Evolutionary conservation across 1,140 invertebrate genomes (phyloP).

Genomic region (Dysdera silvatica): DNA sequence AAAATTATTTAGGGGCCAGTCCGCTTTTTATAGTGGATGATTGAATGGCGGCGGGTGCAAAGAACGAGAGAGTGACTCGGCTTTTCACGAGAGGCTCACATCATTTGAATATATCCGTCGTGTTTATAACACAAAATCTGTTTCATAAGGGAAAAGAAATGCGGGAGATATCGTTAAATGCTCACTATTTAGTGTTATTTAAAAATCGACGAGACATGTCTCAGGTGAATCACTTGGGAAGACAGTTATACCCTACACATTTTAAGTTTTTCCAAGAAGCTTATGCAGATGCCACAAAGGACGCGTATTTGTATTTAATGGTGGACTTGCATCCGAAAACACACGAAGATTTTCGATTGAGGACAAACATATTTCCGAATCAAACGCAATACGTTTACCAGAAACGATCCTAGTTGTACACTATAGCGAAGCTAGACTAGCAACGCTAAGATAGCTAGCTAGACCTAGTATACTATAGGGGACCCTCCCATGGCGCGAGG

Average conservation of each 20-base stretch:
- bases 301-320: not conserved
- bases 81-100: not conserved
- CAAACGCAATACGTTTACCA: not conserved
- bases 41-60: not conserved
- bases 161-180: not conserved
- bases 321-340: not conserved
- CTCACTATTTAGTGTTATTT: not conserved
- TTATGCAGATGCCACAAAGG: not conserved
- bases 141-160: conserved; percentile 2
- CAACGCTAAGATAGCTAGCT: not conserved
- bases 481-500: not conserved
- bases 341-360: not conserved
- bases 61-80: not conserved
- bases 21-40: not conserved
- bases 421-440: not conserved
- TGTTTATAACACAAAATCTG: not conserved
- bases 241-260: not conserved
- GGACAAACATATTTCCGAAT: not conserved
- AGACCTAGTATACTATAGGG: not conserved
- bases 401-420: not conserved
- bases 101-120: not conserved
- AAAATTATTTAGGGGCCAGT: not conserved
- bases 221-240: not conserved
- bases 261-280: not conserved
- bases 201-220: not conserved